Base-by-base conservation (phyloP, 2,888 invertebrate species). In the Andrena praecox region DNA sequence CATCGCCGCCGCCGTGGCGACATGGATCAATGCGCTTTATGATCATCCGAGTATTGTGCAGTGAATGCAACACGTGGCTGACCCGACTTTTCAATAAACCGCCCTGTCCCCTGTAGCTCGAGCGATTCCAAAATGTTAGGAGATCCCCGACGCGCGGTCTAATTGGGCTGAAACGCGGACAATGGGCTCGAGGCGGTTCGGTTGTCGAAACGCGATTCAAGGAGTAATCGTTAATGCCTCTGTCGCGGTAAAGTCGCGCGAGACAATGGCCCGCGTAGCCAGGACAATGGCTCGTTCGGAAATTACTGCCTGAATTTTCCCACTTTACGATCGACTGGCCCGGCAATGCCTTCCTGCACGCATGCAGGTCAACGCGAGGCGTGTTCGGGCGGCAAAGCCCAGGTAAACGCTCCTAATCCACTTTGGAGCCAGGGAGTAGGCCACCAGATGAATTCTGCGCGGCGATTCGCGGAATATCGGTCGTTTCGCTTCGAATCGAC, bases 371-470 rank as follows among this genome's bases (percentile, higher is more conserved):
- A 75, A 33, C 59, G 31, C n/a, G 48, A 54, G 54, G 54, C 27
- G 63, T 62, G 54, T 20, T 12, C 48, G 8, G 52, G 7, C 20
- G 24, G 56, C 7, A 35, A 24, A 24, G 20, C 27, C 56, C 7
- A 77, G 27, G 77, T 60, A 82, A 82, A 75, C 24, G 63, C 70
- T 63, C 74, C 66, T 73, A 82, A 84, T 84, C 73, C 66, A 77
- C 48, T 73, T 59, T 62, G 59, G 62, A 31, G 33, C 24, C 16
- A 27, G 68, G 16, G 48, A 69, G 80, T 59, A 73, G 77, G 62
- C 60, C 71, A 56, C 42, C 48, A 59, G 75, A 80, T 76, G 67
- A 82, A 80, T 76, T 74, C 60, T 20, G 64, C 20, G 16, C 29
- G 27, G 52, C 62, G 66, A 42, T 71, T 75, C 62, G 56, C 2